Base-by-base conservation (phyloP, 2,888 invertebrate species). In the Gnatocerus cornutus region DNA sequence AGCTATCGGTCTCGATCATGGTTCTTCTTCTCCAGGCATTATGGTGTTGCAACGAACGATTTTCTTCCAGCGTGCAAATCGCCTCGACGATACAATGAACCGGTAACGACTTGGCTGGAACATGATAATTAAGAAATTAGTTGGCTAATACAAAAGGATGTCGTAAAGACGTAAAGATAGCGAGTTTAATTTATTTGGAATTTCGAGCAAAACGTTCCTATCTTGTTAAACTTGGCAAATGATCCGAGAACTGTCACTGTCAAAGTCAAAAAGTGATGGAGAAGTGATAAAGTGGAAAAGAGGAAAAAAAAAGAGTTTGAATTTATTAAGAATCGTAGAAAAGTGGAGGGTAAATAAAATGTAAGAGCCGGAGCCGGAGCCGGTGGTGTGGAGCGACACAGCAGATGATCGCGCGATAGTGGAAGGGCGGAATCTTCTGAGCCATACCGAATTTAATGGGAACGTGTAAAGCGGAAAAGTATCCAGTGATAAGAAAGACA, bases 31-130 rank as follows among this genome's bases (percentile, higher is more conserved):
- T 86, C 89, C 90, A 90, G 46, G 88, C 87, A 41, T 89, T 89
- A 77, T 90, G 90, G 73, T 33, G 41, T 41, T 86, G 87, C 64
- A 79, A 69, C 10, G 75, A 63, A 2, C 81, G 80, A 53, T 74
- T 85, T 81, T 87, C 89, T 81, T 91, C 93, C 77, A 90, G 84
- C 43, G 89, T 90, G 76, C 90, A 91, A 58, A 95, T 91, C 0
- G 93, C 93, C 86, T 98, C 98, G 63, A 99, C 96, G 71, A 98
- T 91, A 84, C 98, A 98, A 85, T 98, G 97, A 52, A 99, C 93
- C 53, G 98, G 98, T 74, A 97, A 88, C 21, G 96, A 96, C 86
- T 93, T 93, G 52, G 90, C 93, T 91, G 87, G 7, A 68, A 68
- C 13, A 37, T 7, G 43, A 43, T 10, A 45, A 27, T 27, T 14